Conservation (phyloP, 2,113 vertebrate genomes). For the Chionomys nivalis region DNA sequence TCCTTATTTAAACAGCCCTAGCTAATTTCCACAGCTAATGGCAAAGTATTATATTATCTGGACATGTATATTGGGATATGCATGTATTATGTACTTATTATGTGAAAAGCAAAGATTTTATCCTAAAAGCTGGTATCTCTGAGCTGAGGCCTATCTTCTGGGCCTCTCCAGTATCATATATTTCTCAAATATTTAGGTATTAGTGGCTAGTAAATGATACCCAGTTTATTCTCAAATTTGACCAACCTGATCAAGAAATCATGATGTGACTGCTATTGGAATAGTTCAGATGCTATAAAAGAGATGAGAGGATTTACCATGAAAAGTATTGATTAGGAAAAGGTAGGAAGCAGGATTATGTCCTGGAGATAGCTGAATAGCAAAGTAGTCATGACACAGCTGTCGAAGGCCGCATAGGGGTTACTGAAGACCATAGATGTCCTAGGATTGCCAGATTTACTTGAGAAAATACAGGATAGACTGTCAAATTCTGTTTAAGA, state of each 20-base stretch:
- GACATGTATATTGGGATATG: background rate
- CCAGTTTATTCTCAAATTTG: constrained; percentile 43
- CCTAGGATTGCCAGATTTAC: background rate
- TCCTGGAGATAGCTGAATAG: background rate
- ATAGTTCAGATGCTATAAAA: background rate
- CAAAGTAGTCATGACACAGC: background rate
- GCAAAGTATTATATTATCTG: background rate
- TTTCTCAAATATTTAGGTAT: background rate
- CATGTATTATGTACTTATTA: background rate
- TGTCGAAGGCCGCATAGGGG: no score
- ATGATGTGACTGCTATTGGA: background rate
- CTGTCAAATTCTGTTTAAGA: background rate
- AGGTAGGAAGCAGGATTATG: background rate
- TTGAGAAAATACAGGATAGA: background rate
- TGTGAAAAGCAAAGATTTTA: background rate
- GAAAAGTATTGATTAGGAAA: background rate
- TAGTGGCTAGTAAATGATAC: background rate
- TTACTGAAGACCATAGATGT: background rate
- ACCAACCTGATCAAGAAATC: constrained; percentile 28
- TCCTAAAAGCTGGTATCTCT: background rate
- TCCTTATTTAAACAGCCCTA: background rate
- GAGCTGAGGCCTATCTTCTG: constrained; percentile 21
- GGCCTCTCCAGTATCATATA: background rate
- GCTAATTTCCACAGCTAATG: background rate
- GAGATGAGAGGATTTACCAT: background rate